These are phyloP conservation scores for Microdon myrmicae DNA, from an alignment of 2,888 invertebrate genomes.

Conservation along the genomic window DNA sequence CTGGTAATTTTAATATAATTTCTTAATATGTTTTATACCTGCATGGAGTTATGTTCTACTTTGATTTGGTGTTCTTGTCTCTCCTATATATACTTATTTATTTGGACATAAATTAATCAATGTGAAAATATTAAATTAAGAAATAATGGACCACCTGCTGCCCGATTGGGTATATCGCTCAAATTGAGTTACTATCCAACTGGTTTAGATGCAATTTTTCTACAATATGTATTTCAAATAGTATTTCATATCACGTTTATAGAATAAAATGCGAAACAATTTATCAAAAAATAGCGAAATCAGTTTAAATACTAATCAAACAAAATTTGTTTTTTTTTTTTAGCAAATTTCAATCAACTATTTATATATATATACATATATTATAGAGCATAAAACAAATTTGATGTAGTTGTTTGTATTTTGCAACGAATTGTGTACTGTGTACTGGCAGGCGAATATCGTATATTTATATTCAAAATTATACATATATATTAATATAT, in stretches of 20 bases:
- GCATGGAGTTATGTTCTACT: too few relatives aligned
- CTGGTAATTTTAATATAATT: slow-evolving; percentile 15
- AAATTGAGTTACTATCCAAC: slow-evolving; percentile 5
- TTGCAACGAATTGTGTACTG: slow-evolving; percentile 18
- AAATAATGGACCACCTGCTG: slow-evolving; percentile 34
- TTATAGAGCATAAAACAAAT: slow-evolving; percentile 4
- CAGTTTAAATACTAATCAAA: background rate
- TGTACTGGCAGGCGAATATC: slow-evolving; percentile 6
- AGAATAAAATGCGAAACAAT: slow-evolving; percentile 1
- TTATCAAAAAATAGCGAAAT: slow-evolving; percentile 1
- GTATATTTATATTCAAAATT: slow-evolving; percentile 7
- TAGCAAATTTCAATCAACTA: slow-evolving; percentile 16
- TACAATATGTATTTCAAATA: slow-evolving; percentile 19
- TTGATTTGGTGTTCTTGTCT: slow-evolving; percentile 1
- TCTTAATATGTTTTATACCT: too few relatives aligned
- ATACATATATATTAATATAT: slow-evolving; percentile 8
- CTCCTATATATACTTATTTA: background rate
- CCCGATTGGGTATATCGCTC: slow-evolving; percentile 10
- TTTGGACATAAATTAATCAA: slow-evolving; percentile 1
- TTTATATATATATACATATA: slow-evolving; percentile 3
- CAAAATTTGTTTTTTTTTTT: too few relatives aligned
- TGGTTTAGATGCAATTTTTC: slow-evolving; percentile 20
- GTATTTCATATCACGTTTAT: slow-evolving; percentile 6
- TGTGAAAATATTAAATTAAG: slow-evolving; percentile 1
- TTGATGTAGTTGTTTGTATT: slow-evolving; percentile 18